phyloP scores from a whole-genome alignment of 2,888 invertebrate genomes.

The Gonocerus acuteangulatus region DNA sequence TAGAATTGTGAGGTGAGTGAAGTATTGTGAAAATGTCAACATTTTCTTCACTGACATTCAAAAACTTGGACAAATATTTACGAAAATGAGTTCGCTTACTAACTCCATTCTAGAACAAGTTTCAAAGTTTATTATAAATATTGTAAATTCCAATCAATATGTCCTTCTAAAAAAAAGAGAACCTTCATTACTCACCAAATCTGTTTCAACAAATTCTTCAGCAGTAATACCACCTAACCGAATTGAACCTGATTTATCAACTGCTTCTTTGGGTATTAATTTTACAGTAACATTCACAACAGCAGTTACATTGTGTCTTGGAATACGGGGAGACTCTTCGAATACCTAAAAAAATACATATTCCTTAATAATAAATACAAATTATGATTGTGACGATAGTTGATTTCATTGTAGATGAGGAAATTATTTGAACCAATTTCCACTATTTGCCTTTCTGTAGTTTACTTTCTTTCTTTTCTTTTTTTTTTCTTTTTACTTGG shows the following conservation, averaged over 20 bases:
- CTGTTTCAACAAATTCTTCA: slow-evolving; percentile 71
- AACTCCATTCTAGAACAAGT: slow-evolving; percentile 46
- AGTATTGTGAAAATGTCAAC: slow-evolving; percentile 92
- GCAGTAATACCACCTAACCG: slow-evolving; percentile 72
- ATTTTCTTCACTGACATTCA: slow-evolving; percentile 70
- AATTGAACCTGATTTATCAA: slow-evolving; percentile 85
- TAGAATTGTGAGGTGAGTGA: slow-evolving; percentile 51
- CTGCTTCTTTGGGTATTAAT: slow-evolving; percentile 83
- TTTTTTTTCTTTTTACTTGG: too few relatives aligned
- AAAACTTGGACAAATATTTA: slow-evolving; percentile 56
- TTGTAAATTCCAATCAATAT: not conserved
- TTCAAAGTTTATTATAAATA: slow-evolving; percentile 27
- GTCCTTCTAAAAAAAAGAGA: too few relatives aligned
- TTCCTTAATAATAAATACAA: too few relatives aligned
- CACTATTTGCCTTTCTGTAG: too few relatives aligned
- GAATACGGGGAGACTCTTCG: slow-evolving; percentile 56
- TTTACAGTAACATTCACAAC: slow-evolving; percentile 80
- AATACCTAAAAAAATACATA: slow-evolving; percentile 52
- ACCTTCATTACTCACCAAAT: slow-evolving; percentile 35
- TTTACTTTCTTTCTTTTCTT: too few relatives aligned
- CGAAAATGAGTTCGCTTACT: slow-evolving; percentile 69
- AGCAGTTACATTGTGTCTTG: slow-evolving; percentile 65
- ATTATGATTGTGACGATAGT: too few relatives aligned
- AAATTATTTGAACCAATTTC: too few relatives aligned
- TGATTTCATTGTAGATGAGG: too few relatives aligned